phyloP scores from a whole-genome alignment of 92 coral and sea anemone genomes.

The Bergia puertoricense region DNA sequence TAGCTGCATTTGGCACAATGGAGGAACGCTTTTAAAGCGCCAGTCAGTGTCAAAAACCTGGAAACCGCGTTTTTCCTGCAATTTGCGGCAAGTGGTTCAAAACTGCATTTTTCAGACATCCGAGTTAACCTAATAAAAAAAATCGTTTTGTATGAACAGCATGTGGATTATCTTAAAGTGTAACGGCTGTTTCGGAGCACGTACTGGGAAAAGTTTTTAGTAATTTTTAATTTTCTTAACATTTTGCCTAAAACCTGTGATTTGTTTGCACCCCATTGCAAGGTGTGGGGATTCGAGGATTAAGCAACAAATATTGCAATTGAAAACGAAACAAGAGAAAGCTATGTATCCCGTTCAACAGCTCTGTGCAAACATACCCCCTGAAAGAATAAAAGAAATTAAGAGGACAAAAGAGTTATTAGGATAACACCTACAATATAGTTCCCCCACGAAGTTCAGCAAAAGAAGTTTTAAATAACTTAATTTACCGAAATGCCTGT shows the following conservation, averaged over 20 bases:
- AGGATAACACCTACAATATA: constrained; percentile 56
- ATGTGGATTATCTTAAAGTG: background rate
- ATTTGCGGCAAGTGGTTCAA: background rate
- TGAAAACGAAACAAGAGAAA: constrained; percentile 57
- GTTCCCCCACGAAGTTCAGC: constrained; percentile 90
- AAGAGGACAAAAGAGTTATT: constrained; percentile 67
- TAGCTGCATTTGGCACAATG: constrained; percentile 1
- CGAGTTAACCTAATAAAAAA: constrained; percentile 26
- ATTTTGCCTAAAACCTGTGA: background rate
- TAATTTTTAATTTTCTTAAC: background rate
- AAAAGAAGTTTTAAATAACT: constrained; percentile 50
- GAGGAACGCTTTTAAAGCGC: background rate
- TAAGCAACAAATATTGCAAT: constrained; percentile 45
- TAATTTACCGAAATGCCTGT: constrained; percentile 58
- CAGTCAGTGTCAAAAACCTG: background rate
- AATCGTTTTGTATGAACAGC: background rate
- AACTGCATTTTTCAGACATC: constrained; percentile 2
- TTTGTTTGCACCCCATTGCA: background rate
- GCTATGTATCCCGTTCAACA: constrained; percentile 63
- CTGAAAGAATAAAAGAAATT: constrained; percentile 77
- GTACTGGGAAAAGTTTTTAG: background rate
- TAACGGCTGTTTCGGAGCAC: background rate
- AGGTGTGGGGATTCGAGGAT: constrained; percentile 25
- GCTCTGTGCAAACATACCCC: constrained; percentile 81
- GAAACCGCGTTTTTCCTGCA: constrained; percentile 8